Percentiles rank a stretch among this genome's conserved stretches.
phyloP scores from a whole-genome alignment of 2,113 vertebrate genomes.

The Gambusia holbrooki region DNA sequence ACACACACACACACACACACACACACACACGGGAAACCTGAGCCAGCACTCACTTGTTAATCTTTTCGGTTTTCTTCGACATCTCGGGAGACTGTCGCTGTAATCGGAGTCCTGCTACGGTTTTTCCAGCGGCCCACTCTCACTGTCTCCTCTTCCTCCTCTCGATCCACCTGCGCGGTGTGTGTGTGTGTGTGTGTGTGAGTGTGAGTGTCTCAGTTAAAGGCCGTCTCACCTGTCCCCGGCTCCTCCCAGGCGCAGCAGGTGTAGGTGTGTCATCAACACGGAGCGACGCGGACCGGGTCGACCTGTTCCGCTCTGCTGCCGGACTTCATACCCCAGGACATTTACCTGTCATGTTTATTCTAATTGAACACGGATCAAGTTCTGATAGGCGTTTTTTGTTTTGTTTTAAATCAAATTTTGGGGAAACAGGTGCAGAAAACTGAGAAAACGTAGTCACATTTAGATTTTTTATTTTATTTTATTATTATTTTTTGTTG shows the following conservation, averaged over 20 bases:
- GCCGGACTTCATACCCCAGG: not conserved
- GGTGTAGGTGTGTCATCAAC: constrained; percentile 72
- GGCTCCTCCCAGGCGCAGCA: constrained; percentile 65
- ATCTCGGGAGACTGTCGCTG: constrained; percentile 51
- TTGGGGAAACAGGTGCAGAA: not conserved
- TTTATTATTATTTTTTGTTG: too few relatives aligned
- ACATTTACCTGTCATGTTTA: not conserved
- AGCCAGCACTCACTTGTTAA: constrained; percentile 75
- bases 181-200: too few relatives aligned
- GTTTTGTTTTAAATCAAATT: too few relatives aligned
- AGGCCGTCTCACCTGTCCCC: constrained; percentile 54
- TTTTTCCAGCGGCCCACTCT: constrained; percentile 24
- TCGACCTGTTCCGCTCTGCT: constrained; percentile 73
- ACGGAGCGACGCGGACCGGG: constrained; percentile 66
- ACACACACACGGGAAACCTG: not conserved
- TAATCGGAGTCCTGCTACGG: constrained; percentile 31
- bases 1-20: constrained; percentile 4
- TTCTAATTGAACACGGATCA: not conserved
- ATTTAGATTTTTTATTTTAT: not conserved
- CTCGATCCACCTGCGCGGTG: not conserved
- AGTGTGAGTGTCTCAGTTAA: constrained; percentile 52
- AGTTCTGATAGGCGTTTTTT: not conserved
- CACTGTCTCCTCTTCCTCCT: constrained; percentile 15
- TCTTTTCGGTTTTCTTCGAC: constrained; percentile 71
- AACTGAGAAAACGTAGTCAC: not conserved